Evolutionary conservation across 2,888 invertebrate genomes (phyloP).

Genomic region (Ichneumoninae sp.): DNA sequence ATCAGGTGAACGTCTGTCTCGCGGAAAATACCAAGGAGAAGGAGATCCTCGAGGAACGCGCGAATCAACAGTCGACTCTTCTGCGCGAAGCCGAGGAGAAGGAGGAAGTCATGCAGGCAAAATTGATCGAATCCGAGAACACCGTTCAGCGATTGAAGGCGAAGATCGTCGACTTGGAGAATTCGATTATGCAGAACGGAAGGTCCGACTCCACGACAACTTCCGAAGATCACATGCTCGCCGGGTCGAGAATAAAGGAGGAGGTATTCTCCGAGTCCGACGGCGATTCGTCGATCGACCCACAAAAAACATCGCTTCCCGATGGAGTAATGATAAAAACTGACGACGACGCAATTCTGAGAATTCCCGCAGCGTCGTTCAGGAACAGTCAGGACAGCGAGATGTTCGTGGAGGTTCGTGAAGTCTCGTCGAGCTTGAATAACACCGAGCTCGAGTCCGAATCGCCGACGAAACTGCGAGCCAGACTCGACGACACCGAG

Average conservation of each 20-base stretch:
- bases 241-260: conserved; percentile 47
- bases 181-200: not conserved
- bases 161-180: conserved; percentile 38
- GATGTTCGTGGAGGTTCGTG: conserved; percentile 55
- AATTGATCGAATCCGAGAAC: conserved; percentile 36
- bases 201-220: not conserved
- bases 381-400: conserved; percentile 49
- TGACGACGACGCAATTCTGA: conserved; percentile 41
- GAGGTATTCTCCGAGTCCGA: conserved; percentile 59
- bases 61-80: conserved; percentile 62
- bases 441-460: conserved; percentile 3
- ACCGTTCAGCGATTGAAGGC: conserved; percentile 18
- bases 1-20: conserved; percentile 73
- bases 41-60: conserved; percentile 76
- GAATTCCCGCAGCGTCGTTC: conserved; percentile 34
- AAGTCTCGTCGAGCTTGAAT: conserved; percentile 34
- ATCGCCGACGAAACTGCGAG: conserved; percentile 28
- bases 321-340: conserved; percentile 48
- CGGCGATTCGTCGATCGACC: conserved; percentile 32
- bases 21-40: conserved; percentile 72
- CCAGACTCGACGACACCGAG: conserved; percentile 47
- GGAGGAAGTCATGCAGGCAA: conserved; percentile 55
- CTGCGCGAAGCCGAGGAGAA: conserved; percentile 14
- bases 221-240: not conserved
- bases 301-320: not conserved